Conservation (phyloP, 1,140 invertebrate species). For the Conus betulinus region DNA sequence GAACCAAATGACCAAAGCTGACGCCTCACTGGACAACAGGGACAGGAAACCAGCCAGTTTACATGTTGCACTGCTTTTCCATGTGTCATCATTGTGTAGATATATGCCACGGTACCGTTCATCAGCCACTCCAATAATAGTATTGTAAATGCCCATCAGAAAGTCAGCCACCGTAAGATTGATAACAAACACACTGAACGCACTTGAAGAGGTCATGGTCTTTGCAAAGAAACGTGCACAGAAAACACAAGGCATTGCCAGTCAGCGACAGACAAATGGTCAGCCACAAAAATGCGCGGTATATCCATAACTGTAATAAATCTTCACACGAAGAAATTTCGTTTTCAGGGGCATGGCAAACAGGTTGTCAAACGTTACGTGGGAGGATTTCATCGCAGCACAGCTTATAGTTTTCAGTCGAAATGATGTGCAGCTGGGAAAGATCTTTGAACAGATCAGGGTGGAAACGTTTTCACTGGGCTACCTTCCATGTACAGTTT, state of each 20-base stretch:
- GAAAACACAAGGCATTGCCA: slow-evolving; percentile 46
- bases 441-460: not conserved
- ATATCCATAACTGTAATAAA: slow-evolving; percentile 39
- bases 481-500: not conserved
- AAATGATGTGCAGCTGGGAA: slow-evolving; percentile 11
- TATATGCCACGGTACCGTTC: slow-evolving; percentile 53
- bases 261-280: slow-evolving; percentile 40
- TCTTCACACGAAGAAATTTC: slow-evolving; percentile 57
- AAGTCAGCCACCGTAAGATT: slow-evolving; percentile 46
- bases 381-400: slow-evolving; percentile 48
- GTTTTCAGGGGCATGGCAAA: slow-evolving; percentile 32
- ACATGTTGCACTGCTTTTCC: slow-evolving; percentile 31
- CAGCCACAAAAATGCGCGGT: slow-evolving; percentile 48
- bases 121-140: slow-evolving; percentile 36
- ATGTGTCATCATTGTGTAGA: slow-evolving; percentile 15
- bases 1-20: slow-evolving; percentile 36
- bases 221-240: slow-evolving; percentile 22
- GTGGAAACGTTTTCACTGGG: not conserved
- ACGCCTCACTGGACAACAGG: slow-evolving; percentile 39
- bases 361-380: not conserved
- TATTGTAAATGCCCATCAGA: slow-evolving; percentile 37
- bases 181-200: slow-evolving; percentile 51
- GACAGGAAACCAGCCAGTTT: slow-evolving; percentile 36
- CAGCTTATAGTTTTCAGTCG: slow-evolving; percentile 43
- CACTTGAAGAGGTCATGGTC: not conserved